Evolutionary conservation across 2,888 invertebrate genomes (phyloP).

Genomic region (Parnassius smintheus): DNA sequence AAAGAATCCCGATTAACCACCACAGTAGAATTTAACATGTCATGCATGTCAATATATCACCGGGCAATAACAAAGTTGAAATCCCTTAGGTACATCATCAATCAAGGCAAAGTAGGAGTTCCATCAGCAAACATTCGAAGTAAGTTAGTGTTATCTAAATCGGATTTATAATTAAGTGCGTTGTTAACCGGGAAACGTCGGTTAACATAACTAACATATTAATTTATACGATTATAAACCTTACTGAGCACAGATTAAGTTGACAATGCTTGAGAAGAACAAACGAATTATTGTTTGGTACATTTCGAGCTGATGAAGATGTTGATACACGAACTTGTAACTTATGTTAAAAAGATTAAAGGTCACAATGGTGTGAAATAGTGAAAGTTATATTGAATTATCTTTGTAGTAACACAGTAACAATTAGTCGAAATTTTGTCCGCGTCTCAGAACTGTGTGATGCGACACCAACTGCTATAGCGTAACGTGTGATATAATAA

Average conservation of each 20-base stretch:
- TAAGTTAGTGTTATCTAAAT: conserved; percentile 9
- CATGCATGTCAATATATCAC: no score
- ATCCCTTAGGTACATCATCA: neutral
- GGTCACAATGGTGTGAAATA: neutral
- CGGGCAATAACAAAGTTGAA: neutral
- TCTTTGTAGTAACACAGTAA: neutral
- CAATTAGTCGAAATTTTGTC: neutral
- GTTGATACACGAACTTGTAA: neutral
- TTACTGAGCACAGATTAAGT: neutral
- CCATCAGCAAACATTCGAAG: conserved; percentile 8
- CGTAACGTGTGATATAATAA: neutral
- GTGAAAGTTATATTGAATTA: neutral
- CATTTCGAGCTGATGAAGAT: no score
- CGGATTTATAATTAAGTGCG: conserved; percentile 7
- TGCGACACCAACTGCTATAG: neutral
- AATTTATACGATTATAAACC: neutral
- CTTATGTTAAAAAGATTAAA: neutral
- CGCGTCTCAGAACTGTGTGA: neutral
- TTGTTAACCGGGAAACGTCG: neutral
- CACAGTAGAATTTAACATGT: no score
- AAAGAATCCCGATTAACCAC: no score
- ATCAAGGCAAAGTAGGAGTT: neutral
- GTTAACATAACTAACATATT: neutral
- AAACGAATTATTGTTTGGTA: no score
- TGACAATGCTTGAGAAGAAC: neutral